phyloP scores from a whole-genome alignment of 2,797 vertebrate genomes.

The Phoeniculus purpureus region DNA sequence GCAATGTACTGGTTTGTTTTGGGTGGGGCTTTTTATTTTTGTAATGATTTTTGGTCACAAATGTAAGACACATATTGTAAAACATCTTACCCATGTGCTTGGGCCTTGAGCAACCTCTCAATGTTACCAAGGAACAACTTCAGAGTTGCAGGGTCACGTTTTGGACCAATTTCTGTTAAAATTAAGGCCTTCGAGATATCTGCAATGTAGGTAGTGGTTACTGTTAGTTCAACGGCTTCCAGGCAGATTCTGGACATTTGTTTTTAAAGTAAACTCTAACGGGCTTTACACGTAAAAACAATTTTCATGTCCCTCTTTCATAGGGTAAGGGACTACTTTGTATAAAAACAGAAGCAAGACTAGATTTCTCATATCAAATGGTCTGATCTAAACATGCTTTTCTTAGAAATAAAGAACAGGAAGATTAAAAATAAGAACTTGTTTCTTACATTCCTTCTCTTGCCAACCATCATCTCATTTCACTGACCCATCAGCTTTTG shows the following conservation, averaged over 20 bases:
- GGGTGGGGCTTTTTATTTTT: background rate
- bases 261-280: background rate
- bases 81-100: constrained; percentile 83
- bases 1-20: background rate
- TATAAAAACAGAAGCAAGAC: background rate
- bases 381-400: background rate
- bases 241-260: background rate
- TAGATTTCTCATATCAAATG: background rate
- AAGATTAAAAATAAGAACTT: background rate
- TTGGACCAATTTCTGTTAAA: constrained; percentile 88
- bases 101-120: constrained; percentile 82
- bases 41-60: background rate
- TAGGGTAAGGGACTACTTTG: background rate
- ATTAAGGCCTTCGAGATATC: constrained; percentile 87
- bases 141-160: constrained; percentile 84
- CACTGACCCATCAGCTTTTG: background rate
- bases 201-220: constrained; percentile 67
- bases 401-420: background rate
- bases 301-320: background rate
- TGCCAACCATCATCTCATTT: background rate
- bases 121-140: constrained; percentile 87
- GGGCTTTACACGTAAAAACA: background rate
- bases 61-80: background rate
- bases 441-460: background rate
- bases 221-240: constrained; percentile 26